Conservation (phyloP, 2,797 vertebrate genomes). For the Gadopsis bispinosus region DNA sequence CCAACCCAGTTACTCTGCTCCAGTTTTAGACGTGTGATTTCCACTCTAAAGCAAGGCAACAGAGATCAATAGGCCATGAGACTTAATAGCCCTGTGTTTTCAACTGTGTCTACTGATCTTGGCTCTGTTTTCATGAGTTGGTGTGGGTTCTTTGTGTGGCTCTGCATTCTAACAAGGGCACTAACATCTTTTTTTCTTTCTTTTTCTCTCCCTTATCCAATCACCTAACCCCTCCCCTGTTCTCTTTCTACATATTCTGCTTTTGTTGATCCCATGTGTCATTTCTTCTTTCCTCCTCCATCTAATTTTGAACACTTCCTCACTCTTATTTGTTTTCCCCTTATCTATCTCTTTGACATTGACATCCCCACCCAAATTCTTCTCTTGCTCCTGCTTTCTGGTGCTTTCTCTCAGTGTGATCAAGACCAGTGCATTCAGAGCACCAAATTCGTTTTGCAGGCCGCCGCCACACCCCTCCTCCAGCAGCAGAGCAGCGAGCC, state of each 20-base stretch:
- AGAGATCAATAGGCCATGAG: slow-evolving; percentile 62
- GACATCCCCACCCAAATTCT: neutral
- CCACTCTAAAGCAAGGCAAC: slow-evolving; percentile 38
- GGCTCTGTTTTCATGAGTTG: slow-evolving; percentile 38
- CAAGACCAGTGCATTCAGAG: slow-evolving; percentile 99
- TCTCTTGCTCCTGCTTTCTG: slow-evolving; percentile 16
- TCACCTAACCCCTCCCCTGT: slow-evolving; percentile 31
- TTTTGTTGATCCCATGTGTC: slow-evolving; percentile 11
- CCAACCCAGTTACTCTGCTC: slow-evolving; percentile 67
- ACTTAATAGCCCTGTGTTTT: slow-evolving; percentile 48
- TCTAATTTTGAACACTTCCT: slow-evolving; percentile 23
- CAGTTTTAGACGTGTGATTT: slow-evolving; percentile 52
- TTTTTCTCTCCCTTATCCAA: slow-evolving; percentile 52
- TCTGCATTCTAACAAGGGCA: slow-evolving; percentile 63
- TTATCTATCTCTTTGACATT: slow-evolving; percentile 19
- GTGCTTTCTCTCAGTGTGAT: slow-evolving; percentile 89
- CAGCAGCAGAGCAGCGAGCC: slow-evolving; percentile 92
- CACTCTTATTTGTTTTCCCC: slow-evolving; percentile 20
- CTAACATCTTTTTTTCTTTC: slow-evolving; percentile 67
- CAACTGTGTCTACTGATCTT: slow-evolving; percentile 46
- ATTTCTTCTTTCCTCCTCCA: neutral
- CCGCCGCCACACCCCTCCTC: slow-evolving; percentile 93
- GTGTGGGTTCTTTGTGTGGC: slow-evolving; percentile 46
- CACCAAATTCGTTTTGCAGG: slow-evolving; percentile 99
- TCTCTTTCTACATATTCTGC: slow-evolving; percentile 30